A percentile compares a stretch with the other conserved stretches of the same genome.
Conservation (phyloP, 2,113 vertebrate species). For the Sinocyclocheilus rhinocerous region DNA sequence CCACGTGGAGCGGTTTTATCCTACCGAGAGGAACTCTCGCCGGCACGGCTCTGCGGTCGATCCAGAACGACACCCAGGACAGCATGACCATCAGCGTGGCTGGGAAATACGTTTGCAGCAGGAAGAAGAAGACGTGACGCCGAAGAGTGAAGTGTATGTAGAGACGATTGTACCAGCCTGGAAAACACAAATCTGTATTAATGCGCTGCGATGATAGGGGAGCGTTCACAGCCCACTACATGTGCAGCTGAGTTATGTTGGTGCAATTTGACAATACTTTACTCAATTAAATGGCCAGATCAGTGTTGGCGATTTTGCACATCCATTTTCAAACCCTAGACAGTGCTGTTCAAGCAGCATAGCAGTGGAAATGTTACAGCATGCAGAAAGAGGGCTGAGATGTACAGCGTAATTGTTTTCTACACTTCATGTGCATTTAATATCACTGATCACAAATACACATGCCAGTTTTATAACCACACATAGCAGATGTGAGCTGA, state of each 20-base stretch:
- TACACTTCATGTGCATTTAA: not conserved
- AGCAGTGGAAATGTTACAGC: not conserved
- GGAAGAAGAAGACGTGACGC: constrained; percentile 92
- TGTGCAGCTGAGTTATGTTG: too few relatives aligned
- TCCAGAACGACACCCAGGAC: constrained; percentile 95
- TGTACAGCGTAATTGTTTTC: not conserved
- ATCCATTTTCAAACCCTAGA: not conserved
- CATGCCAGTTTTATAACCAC: too few relatives aligned
- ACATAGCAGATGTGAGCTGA: too few relatives aligned
- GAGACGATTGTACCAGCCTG: constrained; percentile 93
- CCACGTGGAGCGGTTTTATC: not conserved
- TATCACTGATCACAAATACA: too few relatives aligned
- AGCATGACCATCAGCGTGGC: constrained; percentile 94
- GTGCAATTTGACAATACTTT: not conserved
- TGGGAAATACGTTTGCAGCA: constrained; percentile 91
- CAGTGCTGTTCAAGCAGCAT: not conserved
- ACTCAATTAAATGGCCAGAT: not conserved
- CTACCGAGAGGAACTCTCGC: constrained; percentile 89
- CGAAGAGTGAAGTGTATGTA: constrained; percentile 91
- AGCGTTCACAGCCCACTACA: too few relatives aligned
- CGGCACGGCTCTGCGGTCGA: constrained; percentile 88
- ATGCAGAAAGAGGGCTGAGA: not conserved
- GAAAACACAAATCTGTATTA: not conserved
- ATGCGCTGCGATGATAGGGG: too few relatives aligned
- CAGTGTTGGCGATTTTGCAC: not conserved